These are phyloP conservation scores for Acanthosoma haemorrhoidale DNA, from an alignment of 2,888 invertebrate genomes.

Conservation along the genomic window DNA sequence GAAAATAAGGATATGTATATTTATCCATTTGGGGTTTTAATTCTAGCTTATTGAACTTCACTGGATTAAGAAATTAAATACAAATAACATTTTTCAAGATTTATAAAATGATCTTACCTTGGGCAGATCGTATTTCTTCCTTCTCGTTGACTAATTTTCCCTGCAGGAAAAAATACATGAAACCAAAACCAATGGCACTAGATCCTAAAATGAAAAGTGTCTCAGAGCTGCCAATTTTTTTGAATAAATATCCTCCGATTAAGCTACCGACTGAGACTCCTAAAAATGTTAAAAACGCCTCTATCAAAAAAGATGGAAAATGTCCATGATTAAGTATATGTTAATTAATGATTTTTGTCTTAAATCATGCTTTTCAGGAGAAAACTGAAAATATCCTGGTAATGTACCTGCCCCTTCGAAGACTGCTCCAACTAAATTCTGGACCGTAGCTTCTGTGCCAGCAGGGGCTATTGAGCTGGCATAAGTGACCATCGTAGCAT, in stretches of 20 bases:
- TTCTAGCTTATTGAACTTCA: too few species aligned
- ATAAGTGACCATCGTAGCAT: slow-evolving; percentile 82
- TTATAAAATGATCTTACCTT: too few species aligned
- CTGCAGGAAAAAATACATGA: not conserved
- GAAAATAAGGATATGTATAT: too few species aligned
- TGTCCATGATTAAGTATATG: not conserved
- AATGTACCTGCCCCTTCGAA: slow-evolving; percentile 72
- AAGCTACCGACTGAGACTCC: slow-evolving; percentile 75
- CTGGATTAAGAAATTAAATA: too few species aligned
- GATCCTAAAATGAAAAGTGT: slow-evolving; percentile 70
- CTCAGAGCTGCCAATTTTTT: slow-evolving; percentile 57
- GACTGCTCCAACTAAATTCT: slow-evolving; percentile 78
- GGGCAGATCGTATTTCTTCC: too few species aligned
- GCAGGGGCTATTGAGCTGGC: slow-evolving; percentile 76
- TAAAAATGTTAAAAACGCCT: slow-evolving; percentile 39
- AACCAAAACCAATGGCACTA: slow-evolving; percentile 54
- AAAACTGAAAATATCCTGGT: slow-evolving; percentile 7
- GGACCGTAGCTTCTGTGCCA: slow-evolving; percentile 81
- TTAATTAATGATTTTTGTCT: not conserved
- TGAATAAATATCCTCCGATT: slow-evolving; percentile 64
- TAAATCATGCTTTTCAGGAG: not conserved
- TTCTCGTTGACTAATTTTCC: too few species aligned
- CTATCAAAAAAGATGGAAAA: not conserved
- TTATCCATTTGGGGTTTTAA: too few species aligned
- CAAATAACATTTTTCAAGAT: too few species aligned